Evolutionary conservation across 2,888 invertebrate genomes (phyloP).

Genomic region (Drosophila paramelanica): DNA sequence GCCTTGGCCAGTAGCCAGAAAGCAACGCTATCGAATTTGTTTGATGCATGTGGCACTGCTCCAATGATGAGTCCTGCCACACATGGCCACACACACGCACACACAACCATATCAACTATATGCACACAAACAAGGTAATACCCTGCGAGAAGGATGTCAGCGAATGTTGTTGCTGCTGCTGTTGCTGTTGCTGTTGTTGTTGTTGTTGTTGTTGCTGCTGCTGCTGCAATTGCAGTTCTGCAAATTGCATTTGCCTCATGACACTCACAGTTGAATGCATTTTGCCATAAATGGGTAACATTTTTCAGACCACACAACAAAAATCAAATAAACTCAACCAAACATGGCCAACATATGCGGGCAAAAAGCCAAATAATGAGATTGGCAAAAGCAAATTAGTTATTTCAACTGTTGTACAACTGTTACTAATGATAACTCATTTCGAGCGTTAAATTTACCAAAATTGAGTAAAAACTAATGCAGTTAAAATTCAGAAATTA

Average conservation of each 20-base stretch:
- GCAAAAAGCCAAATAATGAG: constrained; percentile 33
- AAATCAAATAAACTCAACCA: constrained; percentile 69
- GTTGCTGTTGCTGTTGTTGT: constrained; percentile 11
- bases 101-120: constrained; percentile 45
- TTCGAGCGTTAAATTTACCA: constrained; percentile 6
- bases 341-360: constrained; percentile 46
- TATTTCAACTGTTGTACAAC: constrained; percentile 20
- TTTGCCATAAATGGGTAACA: constrained; percentile 60
- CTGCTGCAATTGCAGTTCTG: constrained; percentile 50
- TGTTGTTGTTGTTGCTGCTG: constrained; percentile 21
- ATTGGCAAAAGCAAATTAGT: constrained; percentile 39
- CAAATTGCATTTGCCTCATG: constrained; percentile 77
- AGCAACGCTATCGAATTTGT: constrained; percentile 79
- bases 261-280: constrained; percentile 77
- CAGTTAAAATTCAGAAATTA: background rate
- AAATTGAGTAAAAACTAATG: background rate
- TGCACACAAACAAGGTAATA: constrained; percentile 57
- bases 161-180: constrained; percentile 20
- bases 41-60: constrained; percentile 69
- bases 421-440: constrained; percentile 22
- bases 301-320: constrained; percentile 51
- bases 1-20: constrained; percentile 57
- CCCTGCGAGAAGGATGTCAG: constrained; percentile 45
- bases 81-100: constrained; percentile 23
- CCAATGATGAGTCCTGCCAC: constrained; percentile 54